Base-by-base conservation (phyloP, 2,797 vertebrate genomes). In the Delichon dasypus region DNA sequence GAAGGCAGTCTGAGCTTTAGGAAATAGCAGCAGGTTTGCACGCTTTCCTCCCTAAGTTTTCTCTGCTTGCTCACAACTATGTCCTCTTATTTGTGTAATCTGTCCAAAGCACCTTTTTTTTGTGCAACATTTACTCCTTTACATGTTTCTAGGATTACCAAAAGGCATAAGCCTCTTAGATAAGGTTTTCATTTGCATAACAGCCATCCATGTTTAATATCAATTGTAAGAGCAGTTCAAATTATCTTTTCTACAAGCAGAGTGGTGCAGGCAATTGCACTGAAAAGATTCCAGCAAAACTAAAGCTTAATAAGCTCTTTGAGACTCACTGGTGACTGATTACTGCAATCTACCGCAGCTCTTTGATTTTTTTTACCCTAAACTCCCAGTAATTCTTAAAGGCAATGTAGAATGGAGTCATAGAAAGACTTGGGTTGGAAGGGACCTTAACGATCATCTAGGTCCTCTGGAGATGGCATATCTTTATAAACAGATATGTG, bases 201-300 rank as follows among this genome's bases (percentile, higher is more conserved):
- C 18, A 93, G 95, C 71, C 32, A 80, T 51, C 47, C n/a, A 70
- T 60, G 53, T 83, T 79, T 89, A 83, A 95, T 60, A 83, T 71
- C 30, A 96, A 57, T 85, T 9, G 3, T 89, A 93, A 88, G 53
- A 75, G 42, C 40, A 78, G 89, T 94, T 89, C 25, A 81, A 72
- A 87, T 45, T 61, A 38, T n/a, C 30, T 77, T 91, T 79, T 55
- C 89, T 62, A 45, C 68, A 80, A 94, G 68, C 53, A 73, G 79
- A 89, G 45, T 26, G 30, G 32, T 77, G 29, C 36, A 89, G 51
- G 34, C 30, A 89, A 68, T 64, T 92, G 77, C 44, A 66, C 58
- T 83, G 78, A 93, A 93, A 78, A 80, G 10, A 78, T 53, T 90
- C 34, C 79, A 83, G 61, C 51, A 93, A 68, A 90, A 71, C 44